Evolutionary conservation across 37 sponge, comb jelly and placozoan genomes (phyloP), one percentile per base, ranked within the genome.

Genomic region (Theonella swinhoei): DNA sequence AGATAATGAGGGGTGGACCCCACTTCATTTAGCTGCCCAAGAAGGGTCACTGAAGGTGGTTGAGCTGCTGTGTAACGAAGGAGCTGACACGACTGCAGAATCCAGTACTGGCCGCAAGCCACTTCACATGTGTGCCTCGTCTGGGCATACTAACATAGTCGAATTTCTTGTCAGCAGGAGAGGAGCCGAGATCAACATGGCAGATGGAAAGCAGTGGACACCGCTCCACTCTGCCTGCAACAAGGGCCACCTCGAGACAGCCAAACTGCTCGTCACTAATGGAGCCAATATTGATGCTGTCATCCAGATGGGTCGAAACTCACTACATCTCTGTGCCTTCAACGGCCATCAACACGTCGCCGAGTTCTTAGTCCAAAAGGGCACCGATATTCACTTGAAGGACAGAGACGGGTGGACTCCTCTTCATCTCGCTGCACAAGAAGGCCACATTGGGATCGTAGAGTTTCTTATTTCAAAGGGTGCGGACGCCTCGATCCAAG

Each of bases 291-390:
- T 88, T 76, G 78, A 93, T 60, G 70, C 88, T 61, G 69, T 85
- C 35, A 93, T 93, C 36, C 87, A 83, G 26, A 93, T 93, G 89
- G 93, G 93, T 24, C 81, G 93, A 29, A 93, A 93, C 59, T 75
- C 91, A n/a, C 87, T 91, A 35, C 91, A 91, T 34, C 82, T 91
- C 32, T 85, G 87, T 72, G 77, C 83, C 43, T 91, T 86, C 74
- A 91, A 91, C 61, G 91, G 91, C 39, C 91, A 86, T 79, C 76
- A 64, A 38, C 60, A 70, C 35, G 78, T 88, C 1, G 88, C 88
- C 0, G 67, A 71, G 35, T 81, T 81, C 39, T 74, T 93, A 25
- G 77, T 86, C 14, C 70, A 86, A 3, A 82, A 58, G 17, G 83
- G 87, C 31, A 85, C 85, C 38, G 64, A 83, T 3, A 42, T 89